A percentile compares a stretch with the other conserved stretches of the same genome.
phyloP scores from a whole-genome alignment of 2,797 vertebrate genomes.

The Chaetodon trifasciatus region DNA sequence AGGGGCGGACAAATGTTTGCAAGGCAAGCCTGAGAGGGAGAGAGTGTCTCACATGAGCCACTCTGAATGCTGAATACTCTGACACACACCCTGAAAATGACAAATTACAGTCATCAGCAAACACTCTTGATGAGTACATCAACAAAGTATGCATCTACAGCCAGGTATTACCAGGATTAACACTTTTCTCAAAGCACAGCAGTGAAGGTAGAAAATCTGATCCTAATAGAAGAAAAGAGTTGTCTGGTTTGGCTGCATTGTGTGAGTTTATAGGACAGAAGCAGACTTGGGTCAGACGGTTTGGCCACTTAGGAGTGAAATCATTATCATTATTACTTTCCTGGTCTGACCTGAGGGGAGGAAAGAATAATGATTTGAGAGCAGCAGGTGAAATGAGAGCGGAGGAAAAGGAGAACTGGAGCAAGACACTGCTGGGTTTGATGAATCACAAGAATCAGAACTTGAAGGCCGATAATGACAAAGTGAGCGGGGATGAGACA shows the following conservation, averaged over 20 bases:
- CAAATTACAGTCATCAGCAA: background rate
- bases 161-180: background rate
- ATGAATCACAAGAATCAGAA: constrained; percentile 11
- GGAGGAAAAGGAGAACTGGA: constrained; percentile 31
- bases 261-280: constrained; percentile 16
- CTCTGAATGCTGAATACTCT: background rate
- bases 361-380: constrained; percentile 35
- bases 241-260: background rate
- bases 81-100: background rate
- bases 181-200: background rate
- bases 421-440: constrained; percentile 19
- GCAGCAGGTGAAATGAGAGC: constrained; percentile 25
- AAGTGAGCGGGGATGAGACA: constrained; percentile 2
- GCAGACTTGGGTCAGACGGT: constrained; percentile 15
- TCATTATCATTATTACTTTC: constrained; percentile 23
- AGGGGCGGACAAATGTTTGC: background rate
- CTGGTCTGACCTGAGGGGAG: constrained; percentile 18
- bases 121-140: background rate
- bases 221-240: background rate
- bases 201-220: background rate
- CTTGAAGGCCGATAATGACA: background rate
- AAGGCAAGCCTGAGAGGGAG: background rate
- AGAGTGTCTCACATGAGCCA: background rate
- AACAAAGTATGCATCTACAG: background rate
- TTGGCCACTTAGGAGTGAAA: constrained; percentile 27